Evolutionary conservation across 2,888 invertebrate species (phyloP), one percentile per base, ranked within the genome.

Genomic region (Sclerodermus sp.): DNA sequence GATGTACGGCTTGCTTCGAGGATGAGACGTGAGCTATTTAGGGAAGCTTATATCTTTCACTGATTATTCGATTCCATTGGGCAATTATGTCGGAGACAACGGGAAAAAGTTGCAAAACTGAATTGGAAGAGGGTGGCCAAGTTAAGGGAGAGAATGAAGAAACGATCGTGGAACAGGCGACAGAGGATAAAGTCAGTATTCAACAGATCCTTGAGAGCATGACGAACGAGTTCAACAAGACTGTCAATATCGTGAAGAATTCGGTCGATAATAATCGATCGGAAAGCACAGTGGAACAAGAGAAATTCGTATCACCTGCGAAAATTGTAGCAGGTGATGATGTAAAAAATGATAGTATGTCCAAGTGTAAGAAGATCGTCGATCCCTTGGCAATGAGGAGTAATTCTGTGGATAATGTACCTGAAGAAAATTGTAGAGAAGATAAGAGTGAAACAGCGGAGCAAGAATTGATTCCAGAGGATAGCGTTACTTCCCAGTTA

Each of bases 401-500:
- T 14, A 51, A 44, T 15, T 8, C 14, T 1, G 16, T 16, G 0
- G 49, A 47, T 10, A 34, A 41, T 1, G 1, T 17, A 12, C 12
- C 10, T 0, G 58, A 62, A 4, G 62, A 63, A 39, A 59, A 59
- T 45, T 51, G 53, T 2, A 51, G 40, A 4, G 53, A 54, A 1
- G 55, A 66, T 2, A n/a, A n/a, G n/a, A 61, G 63, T 8, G 55
- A 42, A 15, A 12, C 3, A n/a, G 40, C 36, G 0, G 66, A 66
- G 42, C 64, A 51, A 5, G 66, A 67, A 16, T 39, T 16, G 9
- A 3, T 47, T 1, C 72, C 67, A 18, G 76, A 77, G 39, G 73
- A 76, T 32, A 68, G 64, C 9, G 72, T 66, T 38, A 83, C 84
- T 66, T 85, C 85, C 1, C 80, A 85, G 37, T 85, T 86, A 50